Evolutionary conservation across 2,113 vertebrate species (phyloP).

Genomic region (Macquaria ambigua): DNA sequence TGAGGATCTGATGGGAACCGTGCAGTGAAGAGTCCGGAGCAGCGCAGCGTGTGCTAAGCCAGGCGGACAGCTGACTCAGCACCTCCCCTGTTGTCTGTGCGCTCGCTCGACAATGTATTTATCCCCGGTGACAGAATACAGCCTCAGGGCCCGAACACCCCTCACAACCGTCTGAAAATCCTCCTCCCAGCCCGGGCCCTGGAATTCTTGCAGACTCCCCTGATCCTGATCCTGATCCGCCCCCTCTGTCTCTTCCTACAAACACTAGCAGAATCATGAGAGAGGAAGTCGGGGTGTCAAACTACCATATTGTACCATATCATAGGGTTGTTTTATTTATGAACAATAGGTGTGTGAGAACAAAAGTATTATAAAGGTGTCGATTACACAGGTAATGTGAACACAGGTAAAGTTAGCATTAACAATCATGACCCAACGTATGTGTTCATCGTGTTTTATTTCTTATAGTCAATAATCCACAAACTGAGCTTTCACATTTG

Average conservation of each 20-base stretch:
- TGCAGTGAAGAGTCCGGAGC: conserved; percentile 36
- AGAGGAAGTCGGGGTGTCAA: background rate
- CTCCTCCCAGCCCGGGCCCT: conserved; percentile 48
- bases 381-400: background rate
- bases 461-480: background rate
- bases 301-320: background rate
- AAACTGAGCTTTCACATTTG: too few species aligned
- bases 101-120: conserved; percentile 74
- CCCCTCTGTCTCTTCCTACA: conserved; percentile 24
- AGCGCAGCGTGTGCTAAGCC: conserved; percentile 70
- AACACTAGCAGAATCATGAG: conserved; percentile 9
- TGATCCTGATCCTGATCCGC: conserved; percentile 48
- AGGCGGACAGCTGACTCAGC: conserved; percentile 80
- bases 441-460: background rate
- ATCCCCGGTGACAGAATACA: conserved; percentile 72
- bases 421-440: background rate
- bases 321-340: background rate
- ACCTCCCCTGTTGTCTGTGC: conserved; percentile 73
- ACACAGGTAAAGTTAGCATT: background rate
- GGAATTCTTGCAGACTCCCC: conserved; percentile 62
- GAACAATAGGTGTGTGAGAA: too few species aligned
- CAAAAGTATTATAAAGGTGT: background rate
- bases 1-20: conserved; percentile 59
- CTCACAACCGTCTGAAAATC: conserved; percentile 51
- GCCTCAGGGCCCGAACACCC: conserved; percentile 62